phyloP scores from a whole-genome alignment of 2,797 vertebrate genomes.

The Bucorvus abyssinicus region DNA sequence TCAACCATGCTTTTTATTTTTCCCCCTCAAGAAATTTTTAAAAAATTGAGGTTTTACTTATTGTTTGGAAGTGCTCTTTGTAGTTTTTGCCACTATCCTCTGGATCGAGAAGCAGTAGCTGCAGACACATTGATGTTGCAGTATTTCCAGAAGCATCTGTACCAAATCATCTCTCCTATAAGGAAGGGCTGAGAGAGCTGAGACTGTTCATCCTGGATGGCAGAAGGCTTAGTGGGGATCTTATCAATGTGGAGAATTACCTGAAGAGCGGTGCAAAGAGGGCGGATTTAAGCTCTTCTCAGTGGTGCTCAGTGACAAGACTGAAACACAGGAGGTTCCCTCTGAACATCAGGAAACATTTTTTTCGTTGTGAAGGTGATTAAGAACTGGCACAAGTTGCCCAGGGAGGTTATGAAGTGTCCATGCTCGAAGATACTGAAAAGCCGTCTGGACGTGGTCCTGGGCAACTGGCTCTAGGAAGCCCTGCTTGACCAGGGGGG shows the following conservation, averaged over 20 bases:
- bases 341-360: background rate
- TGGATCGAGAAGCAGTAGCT: background rate
- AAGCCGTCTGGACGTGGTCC: background rate
- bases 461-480: background rate
- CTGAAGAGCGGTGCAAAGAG: background rate
- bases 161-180: background rate
- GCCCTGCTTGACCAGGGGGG: accelerated
- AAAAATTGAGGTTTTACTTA: background rate
- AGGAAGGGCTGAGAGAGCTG: background rate
- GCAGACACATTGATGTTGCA: background rate
- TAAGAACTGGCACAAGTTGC: background rate
- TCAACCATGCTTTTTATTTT: background rate
- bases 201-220: background rate
- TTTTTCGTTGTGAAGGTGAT: background rate
- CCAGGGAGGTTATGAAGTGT: background rate
- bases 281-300: accelerated
- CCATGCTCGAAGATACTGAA: background rate
- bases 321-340: background rate
- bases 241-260: background rate
- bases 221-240: background rate
- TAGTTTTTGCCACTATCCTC: background rate
- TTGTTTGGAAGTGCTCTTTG: background rate
- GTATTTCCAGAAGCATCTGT: background rate
- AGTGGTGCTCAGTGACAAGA: background rate
- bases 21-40: background rate